Percentiles rank a stretch among this genome's conserved stretches.
phyloP scores from a whole-genome alignment of 2,888 invertebrate genomes.

The Disparrhopalites patrizii region DNA sequence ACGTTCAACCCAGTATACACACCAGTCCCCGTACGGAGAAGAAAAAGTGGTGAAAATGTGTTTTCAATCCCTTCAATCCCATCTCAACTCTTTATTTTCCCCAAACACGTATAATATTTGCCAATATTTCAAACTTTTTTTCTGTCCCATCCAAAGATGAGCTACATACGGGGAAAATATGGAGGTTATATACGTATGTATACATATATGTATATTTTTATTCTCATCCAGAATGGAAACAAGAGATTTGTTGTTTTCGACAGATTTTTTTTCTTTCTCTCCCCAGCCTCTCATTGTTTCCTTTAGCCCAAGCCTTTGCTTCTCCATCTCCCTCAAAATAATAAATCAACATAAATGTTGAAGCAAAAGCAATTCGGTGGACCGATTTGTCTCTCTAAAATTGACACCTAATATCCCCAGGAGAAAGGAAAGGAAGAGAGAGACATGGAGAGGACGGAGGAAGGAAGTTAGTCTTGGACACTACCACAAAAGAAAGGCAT shows the following conservation, averaged over 20 bases:
- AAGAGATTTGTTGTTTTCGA: conserved; percentile 35
- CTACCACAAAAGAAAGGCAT: neutral
- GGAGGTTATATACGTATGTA: no score
- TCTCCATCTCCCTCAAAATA: no score
- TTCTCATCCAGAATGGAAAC: conserved; percentile 22
- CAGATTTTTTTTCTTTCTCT: conserved; percentile 29
- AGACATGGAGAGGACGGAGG: conserved; percentile 24
- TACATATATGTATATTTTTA: no score
- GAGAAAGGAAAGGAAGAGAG: conserved; percentile 21
- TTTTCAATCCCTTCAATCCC: neutral
- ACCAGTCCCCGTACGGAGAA: neutral
- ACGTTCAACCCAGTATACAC: no score
- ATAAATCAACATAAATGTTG: conserved; percentile 49
- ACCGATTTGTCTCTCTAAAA: conserved; percentile 49
- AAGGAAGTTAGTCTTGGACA: conserved; percentile 2
- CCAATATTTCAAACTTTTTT: conserved; percentile 43
- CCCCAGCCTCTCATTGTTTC: no score
- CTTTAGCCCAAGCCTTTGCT: no score
- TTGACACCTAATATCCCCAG: conserved; percentile 48
- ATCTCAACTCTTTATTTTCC: conserved; percentile 14
- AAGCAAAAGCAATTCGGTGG: conserved; percentile 48
- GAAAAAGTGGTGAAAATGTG: neutral
- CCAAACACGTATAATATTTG: conserved; percentile 45
- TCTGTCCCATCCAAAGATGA: no score
- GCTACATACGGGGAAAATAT: no score